Conservation (phyloP, 2,113 vertebrate genomes). For the Agapornis roseicollis region DNA sequence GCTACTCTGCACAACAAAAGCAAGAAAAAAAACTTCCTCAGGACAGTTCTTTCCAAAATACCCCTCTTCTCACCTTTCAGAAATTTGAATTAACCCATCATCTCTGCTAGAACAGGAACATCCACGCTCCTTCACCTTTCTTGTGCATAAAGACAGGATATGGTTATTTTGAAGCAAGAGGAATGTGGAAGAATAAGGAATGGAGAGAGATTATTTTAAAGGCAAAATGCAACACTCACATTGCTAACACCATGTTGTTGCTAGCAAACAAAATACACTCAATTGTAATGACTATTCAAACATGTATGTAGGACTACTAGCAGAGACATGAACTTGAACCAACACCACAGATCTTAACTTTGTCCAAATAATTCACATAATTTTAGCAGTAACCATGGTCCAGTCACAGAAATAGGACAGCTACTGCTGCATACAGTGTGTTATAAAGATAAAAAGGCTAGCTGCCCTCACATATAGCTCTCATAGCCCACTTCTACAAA, state of each 20-base stretch:
- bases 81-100: not conserved
- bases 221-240: not conserved
- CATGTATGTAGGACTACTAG: not conserved
- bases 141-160: not conserved
- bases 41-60: not conserved
- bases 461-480: not conserved
- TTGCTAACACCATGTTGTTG: not conserved
- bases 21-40: not conserved
- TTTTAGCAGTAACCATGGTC: not conserved
- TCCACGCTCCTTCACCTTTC: not conserved
- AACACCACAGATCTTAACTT: not conserved
- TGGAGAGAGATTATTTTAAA: not conserved
- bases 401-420: not conserved
- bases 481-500: not conserved
- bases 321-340: not conserved
- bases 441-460: not conserved
- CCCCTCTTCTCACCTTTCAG: not conserved
- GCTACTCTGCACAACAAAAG: not conserved
- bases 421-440: not conserved
- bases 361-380: not conserved
- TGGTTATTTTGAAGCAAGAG: not conserved
- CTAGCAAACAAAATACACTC: not conserved
- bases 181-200: not conserved
- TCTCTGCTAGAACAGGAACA: not conserved
- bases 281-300: not conserved